Conservation (phyloP, 2,797 vertebrate species). For the Pangasius larnaudii region DNA sequence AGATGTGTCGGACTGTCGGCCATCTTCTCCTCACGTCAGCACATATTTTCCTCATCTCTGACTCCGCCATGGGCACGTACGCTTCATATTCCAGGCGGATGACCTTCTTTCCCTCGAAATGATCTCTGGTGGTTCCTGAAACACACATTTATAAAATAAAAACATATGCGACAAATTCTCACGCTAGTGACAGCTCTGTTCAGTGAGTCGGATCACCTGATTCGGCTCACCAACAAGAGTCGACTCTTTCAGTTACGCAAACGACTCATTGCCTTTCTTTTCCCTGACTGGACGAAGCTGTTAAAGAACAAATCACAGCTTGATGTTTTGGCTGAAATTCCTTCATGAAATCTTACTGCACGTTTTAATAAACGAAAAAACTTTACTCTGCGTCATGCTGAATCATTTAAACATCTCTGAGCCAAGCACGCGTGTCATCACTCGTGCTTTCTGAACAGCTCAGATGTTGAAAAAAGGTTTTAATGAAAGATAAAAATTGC, state of each 20-base stretch:
- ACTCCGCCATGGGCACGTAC: slow-evolving; percentile 87
- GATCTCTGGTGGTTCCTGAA: slow-evolving; percentile 88
- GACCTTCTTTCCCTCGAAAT: slow-evolving; percentile 84
- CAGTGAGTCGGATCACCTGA: background rate
- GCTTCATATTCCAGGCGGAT: slow-evolving; percentile 89
- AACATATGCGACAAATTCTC: background rate
- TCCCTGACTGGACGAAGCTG: background rate
- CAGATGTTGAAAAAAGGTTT: background rate
- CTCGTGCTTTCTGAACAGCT: background rate
- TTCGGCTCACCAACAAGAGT: background rate
- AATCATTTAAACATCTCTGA: background rate
- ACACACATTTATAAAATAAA: slow-evolving; percentile 18
- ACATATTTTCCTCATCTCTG: slow-evolving; percentile 86
- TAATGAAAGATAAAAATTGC: background rate
- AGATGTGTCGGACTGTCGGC: slow-evolving; percentile 83
- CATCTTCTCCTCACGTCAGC: slow-evolving; percentile 81
- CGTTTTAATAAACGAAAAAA: background rate
- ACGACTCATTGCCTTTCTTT: background rate
- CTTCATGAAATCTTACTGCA: background rate
- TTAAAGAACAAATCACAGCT: background rate
- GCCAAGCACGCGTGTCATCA: background rate
- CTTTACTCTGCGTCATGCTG: background rate
- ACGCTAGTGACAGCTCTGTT: background rate
- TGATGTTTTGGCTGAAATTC: background rate
- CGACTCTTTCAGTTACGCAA: background rate